These are phyloP conservation scores for Podocnemis expansa DNA, from an alignment of 2,113 vertebrate species.

Conservation along the genomic window DNA sequence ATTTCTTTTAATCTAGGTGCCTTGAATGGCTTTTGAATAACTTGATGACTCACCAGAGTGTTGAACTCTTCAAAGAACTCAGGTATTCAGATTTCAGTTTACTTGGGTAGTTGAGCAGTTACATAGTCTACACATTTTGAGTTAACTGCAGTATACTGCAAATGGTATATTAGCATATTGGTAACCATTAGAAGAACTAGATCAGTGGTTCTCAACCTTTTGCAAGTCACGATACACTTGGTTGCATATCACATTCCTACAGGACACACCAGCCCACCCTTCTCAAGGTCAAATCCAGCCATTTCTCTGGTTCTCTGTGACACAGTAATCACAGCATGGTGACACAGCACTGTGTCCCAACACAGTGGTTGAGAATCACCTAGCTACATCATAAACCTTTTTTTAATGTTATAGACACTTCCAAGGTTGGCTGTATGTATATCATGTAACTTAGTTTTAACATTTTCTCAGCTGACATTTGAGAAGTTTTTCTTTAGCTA, in stretches of 20 bases:
- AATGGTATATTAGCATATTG: neutral
- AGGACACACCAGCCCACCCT: too few relatives aligned
- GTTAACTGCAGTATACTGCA: neutral
- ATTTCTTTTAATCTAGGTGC: conserved; percentile 82
- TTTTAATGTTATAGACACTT: neutral
- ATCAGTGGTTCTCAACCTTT: too few relatives aligned
- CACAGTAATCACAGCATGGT: too few relatives aligned
- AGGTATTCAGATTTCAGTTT: conserved; percentile 78
- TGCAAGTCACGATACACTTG: too few relatives aligned
- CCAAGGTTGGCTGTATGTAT: neutral
- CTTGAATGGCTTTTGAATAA: conserved; percentile 98
- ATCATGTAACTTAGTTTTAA: neutral
- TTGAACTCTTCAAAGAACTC: conserved; percentile 95
- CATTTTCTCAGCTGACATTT: neutral
- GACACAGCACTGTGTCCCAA: too few relatives aligned
- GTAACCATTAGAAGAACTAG: neutral
- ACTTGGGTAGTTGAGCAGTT: neutral
- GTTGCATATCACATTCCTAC: too few relatives aligned
- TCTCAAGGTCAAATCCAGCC: too few relatives aligned
- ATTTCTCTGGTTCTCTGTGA: too few relatives aligned
- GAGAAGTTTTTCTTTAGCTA: neutral
- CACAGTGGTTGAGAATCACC: too few relatives aligned
- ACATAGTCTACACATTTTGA: neutral
- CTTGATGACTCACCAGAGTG: conserved; percentile 97
- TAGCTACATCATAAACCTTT: neutral